phyloP scores from a whole-genome alignment of 2,888 invertebrate genomes.

The Brachylomia viminalis region DNA sequence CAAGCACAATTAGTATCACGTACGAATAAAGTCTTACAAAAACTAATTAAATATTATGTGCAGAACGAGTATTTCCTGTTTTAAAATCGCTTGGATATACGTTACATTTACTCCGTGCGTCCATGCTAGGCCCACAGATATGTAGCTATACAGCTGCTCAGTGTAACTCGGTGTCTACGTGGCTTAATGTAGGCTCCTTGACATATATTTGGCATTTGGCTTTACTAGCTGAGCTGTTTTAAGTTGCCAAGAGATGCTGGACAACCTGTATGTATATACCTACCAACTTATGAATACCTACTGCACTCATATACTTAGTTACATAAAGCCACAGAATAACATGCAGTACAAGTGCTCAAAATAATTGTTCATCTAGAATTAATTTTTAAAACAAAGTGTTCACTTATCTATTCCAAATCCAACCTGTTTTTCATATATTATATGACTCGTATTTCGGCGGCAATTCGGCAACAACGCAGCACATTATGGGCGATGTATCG shows the following conservation, averaged over 20 bases:
- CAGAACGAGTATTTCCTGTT: neutral
- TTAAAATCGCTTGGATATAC: neutral
- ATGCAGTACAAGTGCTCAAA: neutral
- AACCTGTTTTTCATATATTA: neutral
- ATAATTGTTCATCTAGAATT: neutral
- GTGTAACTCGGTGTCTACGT: neutral
- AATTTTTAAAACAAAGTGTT: neutral
- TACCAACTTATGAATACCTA: neutral
- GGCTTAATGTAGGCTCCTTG: neutral
- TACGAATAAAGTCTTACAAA: neutral
- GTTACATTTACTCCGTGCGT: neutral
- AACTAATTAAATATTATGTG: neutral
- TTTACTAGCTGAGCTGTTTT: neutral
- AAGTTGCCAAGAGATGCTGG: neutral
- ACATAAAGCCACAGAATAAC: neutral
- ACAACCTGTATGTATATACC: neutral
- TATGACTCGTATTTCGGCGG: neutral
- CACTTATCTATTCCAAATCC: neutral
- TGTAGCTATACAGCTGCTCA: neutral
- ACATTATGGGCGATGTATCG: constrained; percentile 48
- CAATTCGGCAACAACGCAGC: constrained; percentile 20
- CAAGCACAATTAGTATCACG: neutral
- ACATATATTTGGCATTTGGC: neutral
- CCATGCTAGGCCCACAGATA: neutral
- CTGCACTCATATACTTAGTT: neutral